Base-by-base conservation (phyloP, 2,888 invertebrate species). In the Falcaria lacertinaria region DNA sequence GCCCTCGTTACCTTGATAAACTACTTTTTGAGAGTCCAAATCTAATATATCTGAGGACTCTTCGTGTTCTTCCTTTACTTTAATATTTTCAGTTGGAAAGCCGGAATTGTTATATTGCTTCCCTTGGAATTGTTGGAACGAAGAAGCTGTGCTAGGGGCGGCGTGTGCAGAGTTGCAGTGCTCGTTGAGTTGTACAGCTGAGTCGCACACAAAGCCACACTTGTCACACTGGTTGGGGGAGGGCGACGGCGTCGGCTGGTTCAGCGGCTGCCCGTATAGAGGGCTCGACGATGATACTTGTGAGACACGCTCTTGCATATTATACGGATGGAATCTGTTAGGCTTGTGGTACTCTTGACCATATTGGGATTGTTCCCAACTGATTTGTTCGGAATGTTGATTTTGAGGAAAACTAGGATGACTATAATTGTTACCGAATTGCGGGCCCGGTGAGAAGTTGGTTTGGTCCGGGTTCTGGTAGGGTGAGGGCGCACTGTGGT, bases 11-110 rank as follows among this genome's bases (percentile, higher is more conserved):
- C 92, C 92, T 54, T 92, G 91, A 63, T 93, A 94, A 1, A 97
- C 96, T 52, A 97, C 96, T 84, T 96, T 96, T 70, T 97, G 96
- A 1, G 96, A 96, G 73, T 97, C 97, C 48, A 97, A 85, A 74
- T 97, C 97, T 43, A 97, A 89, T 53, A 97, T 94, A 66, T 97
- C 96, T 11, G 94, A 93, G 38, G 94, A 93, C 46, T 93, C 92
- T 64, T 94, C 93, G 39, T 92, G 92, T 64, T 93, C 93, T 61
- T 91, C 91, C 64, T 93, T 93, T 0, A 90, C 60, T 50, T 91
- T 91, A 2, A 74, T 45, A 47, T 75, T 89, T 36, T 91, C 89
- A 56, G 79, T 83, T 57, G 86, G 86, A 60, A 85, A 90, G 43
- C 78, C 76, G 1, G 86, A 52, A 64, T 76, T 80, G 45, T 76